Evolutionary conservation across 2,113 vertebrate species (phyloP), one percentile per base, ranked within the genome.

Genomic region (Origma solitaria): DNA sequence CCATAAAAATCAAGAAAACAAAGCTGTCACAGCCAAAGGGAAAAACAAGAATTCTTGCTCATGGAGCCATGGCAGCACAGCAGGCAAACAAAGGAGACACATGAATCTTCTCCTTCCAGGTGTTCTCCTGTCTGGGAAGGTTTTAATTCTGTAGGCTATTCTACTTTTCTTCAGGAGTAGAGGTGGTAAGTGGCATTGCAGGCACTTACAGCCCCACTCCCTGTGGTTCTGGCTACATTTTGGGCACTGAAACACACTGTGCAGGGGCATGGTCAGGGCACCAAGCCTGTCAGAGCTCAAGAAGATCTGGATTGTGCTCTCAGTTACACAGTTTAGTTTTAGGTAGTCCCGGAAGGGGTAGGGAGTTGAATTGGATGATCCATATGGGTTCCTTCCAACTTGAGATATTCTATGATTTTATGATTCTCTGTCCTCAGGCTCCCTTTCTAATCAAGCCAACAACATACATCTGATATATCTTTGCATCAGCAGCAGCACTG

Each of bases 261-360:
- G 11, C 24, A 50, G 30, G 28, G 27, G 70, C 42, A 23, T 6
- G 25, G 58, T 44, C 16, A 40, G 0, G 0, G 31, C 30, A 60
- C 21, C 18, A 72, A 86, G 20, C 11, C 42, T 64, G 35, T 61
- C 45, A 65, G 58, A 93, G 31, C 56, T 87, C 64, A 35, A 56
- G 21, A 22, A 31, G 4, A 2, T 27, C 31, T 90, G 40, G 21
- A 69, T 1, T 6, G 56, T 10, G 14, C 5, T 64, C 23, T 58
- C 40, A 73, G 82, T 37, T 18, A 22, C 20, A 60, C 7, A 10
- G 5, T 49, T 90, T 38, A 49, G 14, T n/a, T 76, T 78, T 62
- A 56, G 27, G 40, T 15, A 58, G 35, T 54, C 30, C 75, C 76
- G 47, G 2, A 4, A 79, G 25, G 16, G 73, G 14, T 13, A 51